These are phyloP conservation scores for Fopius arisanus DNA, from an alignment of 1,140 invertebrate species.

Conservation along the genomic window DNA sequence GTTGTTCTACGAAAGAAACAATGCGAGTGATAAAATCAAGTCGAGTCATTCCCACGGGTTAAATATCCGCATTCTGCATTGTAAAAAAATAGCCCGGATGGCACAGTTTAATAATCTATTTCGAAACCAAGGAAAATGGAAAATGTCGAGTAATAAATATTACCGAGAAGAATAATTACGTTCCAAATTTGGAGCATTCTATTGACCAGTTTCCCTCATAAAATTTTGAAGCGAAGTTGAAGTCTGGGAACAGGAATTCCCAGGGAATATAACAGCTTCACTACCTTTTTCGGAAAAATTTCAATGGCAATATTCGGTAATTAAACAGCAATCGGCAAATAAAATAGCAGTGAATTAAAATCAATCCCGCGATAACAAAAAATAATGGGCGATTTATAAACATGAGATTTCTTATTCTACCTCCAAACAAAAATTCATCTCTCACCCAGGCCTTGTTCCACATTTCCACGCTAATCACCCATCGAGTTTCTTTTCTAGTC, in stretches of 20 bases:
- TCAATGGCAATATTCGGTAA: too few species aligned
- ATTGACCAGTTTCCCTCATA: too few species aligned
- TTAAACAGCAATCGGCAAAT: too few species aligned
- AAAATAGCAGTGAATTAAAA: too few species aligned
- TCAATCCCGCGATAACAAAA: too few species aligned
- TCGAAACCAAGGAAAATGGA: not conserved
- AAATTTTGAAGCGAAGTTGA: too few species aligned
- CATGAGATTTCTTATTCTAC: not conserved
- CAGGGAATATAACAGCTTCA: too few species aligned
- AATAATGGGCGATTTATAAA: too few species aligned
- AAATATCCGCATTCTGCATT: not conserved
- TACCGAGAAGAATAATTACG: too few species aligned
- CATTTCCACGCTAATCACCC: constrained; percentile 49
- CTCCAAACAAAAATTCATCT: not conserved
- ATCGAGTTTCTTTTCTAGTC: constrained; percentile 35
- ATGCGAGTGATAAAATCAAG: not conserved
- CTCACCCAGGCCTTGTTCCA: constrained; percentile 49
- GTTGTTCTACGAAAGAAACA: not conserved
- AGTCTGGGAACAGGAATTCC: too few species aligned
- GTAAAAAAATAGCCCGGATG: not conserved
- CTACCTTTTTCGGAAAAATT: too few species aligned
- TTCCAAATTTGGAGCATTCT: too few species aligned
- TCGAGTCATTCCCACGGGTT: not conserved
- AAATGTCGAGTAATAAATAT: not conserved
- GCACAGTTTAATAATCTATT: not conserved